phyloP scores from a whole-genome alignment of 2,888 invertebrate species.

The Apamea monoglypha region DNA sequence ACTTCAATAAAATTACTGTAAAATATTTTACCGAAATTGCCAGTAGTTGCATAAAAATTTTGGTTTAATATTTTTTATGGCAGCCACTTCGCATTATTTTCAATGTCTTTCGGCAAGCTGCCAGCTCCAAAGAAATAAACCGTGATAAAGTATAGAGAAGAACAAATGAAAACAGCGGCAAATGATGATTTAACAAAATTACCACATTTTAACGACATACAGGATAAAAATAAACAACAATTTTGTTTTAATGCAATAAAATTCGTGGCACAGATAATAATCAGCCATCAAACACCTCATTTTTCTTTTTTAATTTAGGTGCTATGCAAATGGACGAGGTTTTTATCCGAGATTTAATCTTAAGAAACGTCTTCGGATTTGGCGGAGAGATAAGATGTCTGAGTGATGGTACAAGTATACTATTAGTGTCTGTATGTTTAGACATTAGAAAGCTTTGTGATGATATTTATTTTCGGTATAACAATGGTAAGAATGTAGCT shows the following conservation, averaged over 20 bases:
- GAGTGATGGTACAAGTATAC: slow-evolving; percentile 68
- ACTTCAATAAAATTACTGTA: slow-evolving; percentile 38
- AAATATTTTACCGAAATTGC: slow-evolving; percentile 44
- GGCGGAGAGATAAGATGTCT: slow-evolving; percentile 70
- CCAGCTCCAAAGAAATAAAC: slow-evolving; percentile 44
- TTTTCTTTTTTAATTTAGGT: slow-evolving; percentile 72
- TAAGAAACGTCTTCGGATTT: slow-evolving; percentile 72
- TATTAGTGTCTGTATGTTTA: slow-evolving; percentile 65
- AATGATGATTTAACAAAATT: slow-evolving; percentile 44
- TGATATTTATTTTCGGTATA: slow-evolving; percentile 59
- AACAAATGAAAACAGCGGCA: slow-evolving; percentile 39
- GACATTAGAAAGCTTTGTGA: slow-evolving; percentile 63
- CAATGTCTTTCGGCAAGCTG: slow-evolving; percentile 45
- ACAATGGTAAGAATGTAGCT: slow-evolving; percentile 53
- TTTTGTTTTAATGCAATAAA: slow-evolving; percentile 50
- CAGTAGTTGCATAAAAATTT: slow-evolving; percentile 31
- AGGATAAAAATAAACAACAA: slow-evolving; percentile 50
- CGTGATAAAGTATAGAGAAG: slow-evolving; percentile 36
- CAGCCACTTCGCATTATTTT: slow-evolving; percentile 27
- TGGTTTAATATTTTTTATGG: slow-evolving; percentile 33
- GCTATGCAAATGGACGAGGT: slow-evolving; percentile 74
- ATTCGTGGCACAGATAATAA: slow-evolving; percentile 63
- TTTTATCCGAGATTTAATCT: slow-evolving; percentile 71
- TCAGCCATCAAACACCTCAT: slow-evolving; percentile 71
- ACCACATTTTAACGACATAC: slow-evolving; percentile 45